phyloP scores from a whole-genome alignment of 2,797 vertebrate species.

The Anguilla anguilla region DNA sequence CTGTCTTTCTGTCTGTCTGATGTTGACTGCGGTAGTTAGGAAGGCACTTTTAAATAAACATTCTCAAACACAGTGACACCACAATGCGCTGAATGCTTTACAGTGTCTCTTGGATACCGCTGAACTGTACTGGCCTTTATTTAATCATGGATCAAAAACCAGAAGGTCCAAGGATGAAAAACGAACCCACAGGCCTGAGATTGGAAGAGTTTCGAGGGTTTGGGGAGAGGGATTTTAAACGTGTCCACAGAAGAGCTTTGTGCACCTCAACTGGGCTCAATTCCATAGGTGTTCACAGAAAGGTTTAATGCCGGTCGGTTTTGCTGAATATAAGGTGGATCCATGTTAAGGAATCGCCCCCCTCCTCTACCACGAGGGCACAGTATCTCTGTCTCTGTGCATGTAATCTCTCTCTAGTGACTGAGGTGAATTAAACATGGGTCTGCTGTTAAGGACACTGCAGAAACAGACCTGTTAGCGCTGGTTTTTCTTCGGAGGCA shows the following conservation, averaged over 20 bases:
- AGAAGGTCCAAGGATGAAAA: not conserved
- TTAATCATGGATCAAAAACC: not conserved
- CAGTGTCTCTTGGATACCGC: not conserved
- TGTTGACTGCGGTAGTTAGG: no score
- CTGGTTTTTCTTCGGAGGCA: not conserved
- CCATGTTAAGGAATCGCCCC: not conserved
- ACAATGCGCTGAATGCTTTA: not conserved
- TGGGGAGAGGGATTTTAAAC: not conserved
- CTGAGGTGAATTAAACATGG: not conserved
- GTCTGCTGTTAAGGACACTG: not conserved
- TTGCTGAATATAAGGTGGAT: not conserved
- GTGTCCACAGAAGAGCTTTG: slow-evolving; percentile 5
- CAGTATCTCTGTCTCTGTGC: not conserved
- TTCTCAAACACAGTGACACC: no score
- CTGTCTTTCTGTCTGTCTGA: not conserved
- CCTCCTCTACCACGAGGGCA: not conserved
- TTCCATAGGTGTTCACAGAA: not conserved
- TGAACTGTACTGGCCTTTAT: not conserved
- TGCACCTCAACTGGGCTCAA: not conserved
- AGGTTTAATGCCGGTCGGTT: not conserved
- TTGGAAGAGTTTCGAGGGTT: not conserved
- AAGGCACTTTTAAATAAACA: no score
- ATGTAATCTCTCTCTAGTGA: not conserved
- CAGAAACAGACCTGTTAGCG: not conserved
- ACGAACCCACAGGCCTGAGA: not conserved